These are phyloP conservation scores for Otolemur crassicaudatus DNA, from an alignment of 2,797 vertebrate genomes.

Conservation along the genomic window DNA sequence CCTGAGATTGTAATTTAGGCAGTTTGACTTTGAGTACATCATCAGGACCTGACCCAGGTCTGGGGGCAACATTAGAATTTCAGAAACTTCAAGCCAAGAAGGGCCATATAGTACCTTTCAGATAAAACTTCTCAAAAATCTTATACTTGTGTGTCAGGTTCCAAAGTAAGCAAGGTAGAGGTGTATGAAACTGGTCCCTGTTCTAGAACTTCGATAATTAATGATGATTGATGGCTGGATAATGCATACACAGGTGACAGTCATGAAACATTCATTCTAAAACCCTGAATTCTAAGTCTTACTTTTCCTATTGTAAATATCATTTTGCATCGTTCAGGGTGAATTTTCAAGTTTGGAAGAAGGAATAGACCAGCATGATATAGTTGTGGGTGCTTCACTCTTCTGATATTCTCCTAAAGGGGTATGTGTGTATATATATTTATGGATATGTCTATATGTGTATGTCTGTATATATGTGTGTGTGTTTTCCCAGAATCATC, in stretches of 20 bases:
- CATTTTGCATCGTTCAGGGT: background rate
- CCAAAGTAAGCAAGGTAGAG: background rate
- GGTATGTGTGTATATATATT: background rate
- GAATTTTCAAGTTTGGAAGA: background rate
- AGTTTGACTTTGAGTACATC: background rate
- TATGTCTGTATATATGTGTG: background rate
- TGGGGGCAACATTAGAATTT: background rate
- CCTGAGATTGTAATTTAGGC: background rate
- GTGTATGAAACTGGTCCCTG: background rate
- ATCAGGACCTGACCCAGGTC: accelerated
- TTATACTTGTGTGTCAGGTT: background rate
- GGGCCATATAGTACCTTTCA: background rate
- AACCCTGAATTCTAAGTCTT: background rate
- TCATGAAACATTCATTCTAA: background rate
- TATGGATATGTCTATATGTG: too few species aligned
- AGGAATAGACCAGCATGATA: background rate
- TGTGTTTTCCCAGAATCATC: background rate
- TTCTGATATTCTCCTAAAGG: background rate
- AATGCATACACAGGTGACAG: background rate
- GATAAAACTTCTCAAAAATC: background rate
- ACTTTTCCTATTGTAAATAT: background rate
- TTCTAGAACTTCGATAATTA: background rate
- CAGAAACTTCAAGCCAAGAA: background rate
- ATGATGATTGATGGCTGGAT: background rate
- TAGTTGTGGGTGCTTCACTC: background rate